These are phyloP conservation scores for Coranthus polyacanthus DNA, from an alignment of 2,797 vertebrate species.

Conservation along the genomic window DNA sequence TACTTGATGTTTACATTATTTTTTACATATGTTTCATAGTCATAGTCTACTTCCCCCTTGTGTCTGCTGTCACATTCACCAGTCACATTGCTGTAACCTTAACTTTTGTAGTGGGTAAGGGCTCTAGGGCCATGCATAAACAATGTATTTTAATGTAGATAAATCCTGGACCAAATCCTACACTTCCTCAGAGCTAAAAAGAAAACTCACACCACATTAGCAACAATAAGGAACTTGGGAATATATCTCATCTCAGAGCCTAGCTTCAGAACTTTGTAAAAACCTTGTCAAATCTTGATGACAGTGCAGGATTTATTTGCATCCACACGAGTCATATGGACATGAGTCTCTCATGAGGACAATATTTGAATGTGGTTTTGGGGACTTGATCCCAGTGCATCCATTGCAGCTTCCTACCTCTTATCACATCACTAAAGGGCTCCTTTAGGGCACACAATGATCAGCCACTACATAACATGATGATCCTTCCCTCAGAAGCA, in stretches of 20 bases:
- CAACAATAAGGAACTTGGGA: too few species aligned
- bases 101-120: not conserved
- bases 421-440: not conserved
- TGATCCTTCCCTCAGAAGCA: not conserved
- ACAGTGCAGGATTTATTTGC: constrained; percentile 1
- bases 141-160: constrained; percentile 9
- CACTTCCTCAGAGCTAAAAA: constrained; percentile 1
- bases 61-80: not conserved
- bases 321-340: not conserved
- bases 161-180: not conserved
- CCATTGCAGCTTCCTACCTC: not conserved
- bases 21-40: too few species aligned
- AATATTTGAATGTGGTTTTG: constrained; percentile 11
- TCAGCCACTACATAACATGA: not conserved
- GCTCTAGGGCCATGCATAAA: not conserved
- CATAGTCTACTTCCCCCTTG: not conserved
- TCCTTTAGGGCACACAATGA: not conserved
- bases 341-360: not conserved
- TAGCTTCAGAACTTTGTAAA: not conserved
- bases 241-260: too few species aligned
- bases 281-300: not conserved
- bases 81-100: not conserved
- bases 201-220: not conserved
- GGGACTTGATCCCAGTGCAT: not conserved
- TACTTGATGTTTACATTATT: not conserved